Base-by-base conservation (phyloP, 2,888 invertebrate species). In the Eristalinus aeneus region DNA sequence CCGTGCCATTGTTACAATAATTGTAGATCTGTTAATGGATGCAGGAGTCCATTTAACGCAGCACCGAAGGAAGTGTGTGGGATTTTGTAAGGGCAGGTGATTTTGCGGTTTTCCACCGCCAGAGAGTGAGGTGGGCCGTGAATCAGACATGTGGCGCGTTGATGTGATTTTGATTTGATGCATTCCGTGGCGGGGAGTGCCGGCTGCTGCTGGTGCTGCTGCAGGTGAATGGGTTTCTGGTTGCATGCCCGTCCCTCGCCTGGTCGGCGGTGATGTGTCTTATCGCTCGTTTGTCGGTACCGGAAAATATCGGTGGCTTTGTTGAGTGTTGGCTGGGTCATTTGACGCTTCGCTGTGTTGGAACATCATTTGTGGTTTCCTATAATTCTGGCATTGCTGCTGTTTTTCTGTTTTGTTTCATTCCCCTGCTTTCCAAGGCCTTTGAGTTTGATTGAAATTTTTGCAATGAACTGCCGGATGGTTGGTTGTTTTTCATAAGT, bases 11-110 rank as follows among this genome's bases (percentile, higher is more conserved):
- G 60, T 22, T 67, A 46, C 61, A 64, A 74, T 74, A 54, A 63
- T 69, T 69, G 63, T 65, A 60, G 27, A 58, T 63, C 63, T 60
- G 58, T 65, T 78, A 78, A 78, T 78, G 78, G 46, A 72, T 60
- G 65, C 71, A 46, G 32, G 22, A 69, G 46, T 63, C 60, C 11
- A 69, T 64, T 78, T 46, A n/a, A 34, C 16, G 27, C 27, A 16
- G 46, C 46, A 16, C 46, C 46, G 46, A 46, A 16, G 46, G 46
- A 46, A 46, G 46, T 46, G 46, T 46, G 46, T 46, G 46, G 46
- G 46, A 46, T 16, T 46, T 46, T 46, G 46, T 46, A 46, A 16
- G 46, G 46, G 46, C 46, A 46, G 46, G 46, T 46, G 46, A 46
- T 46, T 46, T 16, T 46, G 46, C 46, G 46, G 46, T 46, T 46